phyloP scores from a whole-genome alignment of 2,797 vertebrate species.

The Halcyon smyrnensis region DNA sequence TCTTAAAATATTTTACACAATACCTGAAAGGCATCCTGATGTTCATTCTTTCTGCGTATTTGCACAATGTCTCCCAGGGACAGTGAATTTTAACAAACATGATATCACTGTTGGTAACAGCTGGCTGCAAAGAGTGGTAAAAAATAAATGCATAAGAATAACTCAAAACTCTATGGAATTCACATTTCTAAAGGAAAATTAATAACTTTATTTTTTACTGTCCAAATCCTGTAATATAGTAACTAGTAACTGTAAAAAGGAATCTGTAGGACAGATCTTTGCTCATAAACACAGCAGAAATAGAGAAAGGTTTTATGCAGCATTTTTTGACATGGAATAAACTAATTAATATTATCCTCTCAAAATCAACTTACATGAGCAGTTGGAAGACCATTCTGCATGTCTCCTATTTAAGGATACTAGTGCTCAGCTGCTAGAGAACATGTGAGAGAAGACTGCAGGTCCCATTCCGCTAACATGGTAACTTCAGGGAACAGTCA shows the following conservation, averaged over 20 bases:
- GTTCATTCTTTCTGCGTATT: constrained; percentile 98
- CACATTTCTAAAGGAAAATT: neutral
- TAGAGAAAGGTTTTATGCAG: neutral
- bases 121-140: constrained; percentile 83
- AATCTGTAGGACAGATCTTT: neutral
- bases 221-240: neutral
- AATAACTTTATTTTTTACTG: neutral
- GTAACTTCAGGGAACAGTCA: neutral
- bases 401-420: neutral
- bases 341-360: neutral
- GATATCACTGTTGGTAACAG: constrained; percentile 94
- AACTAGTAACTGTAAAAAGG: neutral
- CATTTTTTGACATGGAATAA: neutral
- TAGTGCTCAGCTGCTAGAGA: neutral
- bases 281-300: neutral
- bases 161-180: neutral
- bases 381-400: neutral
- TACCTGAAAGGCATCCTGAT: constrained; percentile 99
- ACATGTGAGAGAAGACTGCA: neutral
- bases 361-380: neutral
- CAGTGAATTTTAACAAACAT: constrained; percentile 98
- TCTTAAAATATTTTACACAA: constrained; percentile 8
- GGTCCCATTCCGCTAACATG: neutral
- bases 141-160: neutral
- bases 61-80: constrained; percentile 96